Evolutionary conservation across 2,113 vertebrate species (phyloP).

Genomic region (Perca schrenkii): DNA sequence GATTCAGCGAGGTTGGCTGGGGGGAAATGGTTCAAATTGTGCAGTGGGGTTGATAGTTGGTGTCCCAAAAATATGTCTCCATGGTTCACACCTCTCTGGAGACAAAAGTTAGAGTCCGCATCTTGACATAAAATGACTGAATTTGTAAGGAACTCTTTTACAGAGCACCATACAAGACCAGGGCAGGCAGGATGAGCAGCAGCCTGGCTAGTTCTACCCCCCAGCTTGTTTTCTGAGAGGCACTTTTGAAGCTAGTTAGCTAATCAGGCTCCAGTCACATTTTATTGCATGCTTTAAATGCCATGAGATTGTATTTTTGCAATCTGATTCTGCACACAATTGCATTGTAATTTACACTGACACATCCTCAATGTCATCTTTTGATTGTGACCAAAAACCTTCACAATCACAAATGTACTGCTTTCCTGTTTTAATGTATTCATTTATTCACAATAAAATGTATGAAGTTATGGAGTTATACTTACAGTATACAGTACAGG

Average conservation of each 20-base stretch:
- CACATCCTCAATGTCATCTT: background rate
- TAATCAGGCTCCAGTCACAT: background rate
- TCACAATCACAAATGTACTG: too few relatives aligned
- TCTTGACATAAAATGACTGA: conserved; percentile 3
- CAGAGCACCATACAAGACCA: background rate
- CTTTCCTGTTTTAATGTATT: background rate
- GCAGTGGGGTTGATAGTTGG: background rate
- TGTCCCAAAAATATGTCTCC: conserved; percentile 12
- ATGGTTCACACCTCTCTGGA: conserved; percentile 16
- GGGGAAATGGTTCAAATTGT: background rate
- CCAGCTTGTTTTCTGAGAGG: background rate
- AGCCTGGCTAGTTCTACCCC: too few relatives aligned
- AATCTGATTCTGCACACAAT: background rate
- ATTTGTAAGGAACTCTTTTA: background rate
- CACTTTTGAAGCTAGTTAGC: background rate
- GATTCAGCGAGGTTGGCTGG: conserved; percentile 1
- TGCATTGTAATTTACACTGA: background rate
- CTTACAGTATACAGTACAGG: too few relatives aligned
- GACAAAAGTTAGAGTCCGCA: background rate
- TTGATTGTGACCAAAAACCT: background rate
- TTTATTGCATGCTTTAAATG: background rate
- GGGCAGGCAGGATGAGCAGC: background rate
- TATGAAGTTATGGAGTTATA: too few relatives aligned
- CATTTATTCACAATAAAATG: background rate
- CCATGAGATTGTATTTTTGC: background rate